Evolutionary conservation across 1,140 invertebrate species (phyloP).

Genomic region (Drosophila ogumai): DNA sequence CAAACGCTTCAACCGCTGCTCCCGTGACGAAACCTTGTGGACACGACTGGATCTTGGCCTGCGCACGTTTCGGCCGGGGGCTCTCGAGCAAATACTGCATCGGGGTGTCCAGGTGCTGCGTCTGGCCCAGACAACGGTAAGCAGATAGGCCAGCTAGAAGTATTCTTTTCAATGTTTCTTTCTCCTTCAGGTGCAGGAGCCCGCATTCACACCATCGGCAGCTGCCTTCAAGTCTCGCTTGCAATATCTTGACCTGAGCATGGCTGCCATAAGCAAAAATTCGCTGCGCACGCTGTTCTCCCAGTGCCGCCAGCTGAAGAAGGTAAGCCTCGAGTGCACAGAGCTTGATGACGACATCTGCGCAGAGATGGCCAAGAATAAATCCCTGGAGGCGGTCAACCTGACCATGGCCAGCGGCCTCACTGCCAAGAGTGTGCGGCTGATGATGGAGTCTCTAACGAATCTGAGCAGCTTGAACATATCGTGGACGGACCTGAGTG

Average conservation of each 20-base stretch:
- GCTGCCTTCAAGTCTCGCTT: constrained; percentile 83
- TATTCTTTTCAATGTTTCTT: neutral
- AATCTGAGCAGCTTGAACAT: constrained; percentile 91
- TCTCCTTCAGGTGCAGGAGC: constrained; percentile 85
- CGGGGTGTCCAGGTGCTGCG: constrained; percentile 91
- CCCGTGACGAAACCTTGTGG: constrained; percentile 94
- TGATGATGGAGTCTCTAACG: constrained; percentile 87
- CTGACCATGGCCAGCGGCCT: constrained; percentile 90
- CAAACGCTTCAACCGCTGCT: constrained; percentile 89
- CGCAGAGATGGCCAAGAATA: constrained; percentile 88
- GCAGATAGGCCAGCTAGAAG: neutral
- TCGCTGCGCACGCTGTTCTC: constrained; percentile 88
- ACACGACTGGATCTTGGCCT: constrained; percentile 91
- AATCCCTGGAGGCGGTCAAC: constrained; percentile 90
- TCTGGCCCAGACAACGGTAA: constrained; percentile 90
- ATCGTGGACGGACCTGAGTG: constrained; percentile 91
- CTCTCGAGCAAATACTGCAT: constrained; percentile 89
- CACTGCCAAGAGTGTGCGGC: constrained; percentile 86
- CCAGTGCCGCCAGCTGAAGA: constrained; percentile 90
- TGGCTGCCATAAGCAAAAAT: constrained; percentile 88
- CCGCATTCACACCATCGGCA: constrained; percentile 84
- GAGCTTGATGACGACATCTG: constrained; percentile 88
- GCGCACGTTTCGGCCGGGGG: constrained; percentile 88
- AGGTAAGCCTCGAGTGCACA: constrained; percentile 93
- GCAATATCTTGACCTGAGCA: constrained; percentile 94